Conservation (phyloP, 2,797 vertebrate genomes). For the Molossus alvarezi region DNA sequence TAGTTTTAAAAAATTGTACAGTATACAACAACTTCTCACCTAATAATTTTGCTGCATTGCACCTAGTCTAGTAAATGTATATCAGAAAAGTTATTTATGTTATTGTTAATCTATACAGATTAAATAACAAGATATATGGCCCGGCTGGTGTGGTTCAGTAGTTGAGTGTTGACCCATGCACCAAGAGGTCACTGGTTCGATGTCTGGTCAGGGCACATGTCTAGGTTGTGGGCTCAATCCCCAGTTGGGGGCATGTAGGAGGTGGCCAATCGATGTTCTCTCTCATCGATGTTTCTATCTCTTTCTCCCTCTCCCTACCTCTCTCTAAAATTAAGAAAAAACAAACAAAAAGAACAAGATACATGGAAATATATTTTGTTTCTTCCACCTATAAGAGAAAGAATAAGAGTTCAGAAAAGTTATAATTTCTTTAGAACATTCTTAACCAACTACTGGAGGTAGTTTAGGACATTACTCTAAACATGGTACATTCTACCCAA, state of each 20-base stretch:
- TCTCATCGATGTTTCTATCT: no score
- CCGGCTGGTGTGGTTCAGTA: no score
- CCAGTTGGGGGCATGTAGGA: no score
- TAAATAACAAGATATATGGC: background rate
- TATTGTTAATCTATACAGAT: background rate
- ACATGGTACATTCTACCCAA: background rate
- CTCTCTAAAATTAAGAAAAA: no score
- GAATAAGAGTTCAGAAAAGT: constrained; percentile 47
- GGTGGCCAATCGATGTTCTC: no score
- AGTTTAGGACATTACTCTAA: background rate
- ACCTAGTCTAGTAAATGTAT: constrained; percentile 14
- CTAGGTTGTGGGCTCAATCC: no score
- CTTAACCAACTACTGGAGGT: background rate
- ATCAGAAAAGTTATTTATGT: constrained; percentile 10
- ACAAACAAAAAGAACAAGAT: background rate
- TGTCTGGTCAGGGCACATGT: no score
- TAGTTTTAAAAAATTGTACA: background rate
- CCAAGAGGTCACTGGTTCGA: no score
- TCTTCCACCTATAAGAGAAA: constrained; percentile 19
- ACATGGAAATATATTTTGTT: background rate
- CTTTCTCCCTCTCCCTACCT: no score
- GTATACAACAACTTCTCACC: constrained; percentile 51
- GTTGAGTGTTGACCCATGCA: no score
- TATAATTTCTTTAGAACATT: constrained; percentile 41
- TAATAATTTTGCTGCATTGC: constrained; percentile 32